Evolutionary conservation across 1,140 invertebrate species (phyloP), one percentile per base, ranked within the genome.

Genomic region (Andricus grossulariae): DNA sequence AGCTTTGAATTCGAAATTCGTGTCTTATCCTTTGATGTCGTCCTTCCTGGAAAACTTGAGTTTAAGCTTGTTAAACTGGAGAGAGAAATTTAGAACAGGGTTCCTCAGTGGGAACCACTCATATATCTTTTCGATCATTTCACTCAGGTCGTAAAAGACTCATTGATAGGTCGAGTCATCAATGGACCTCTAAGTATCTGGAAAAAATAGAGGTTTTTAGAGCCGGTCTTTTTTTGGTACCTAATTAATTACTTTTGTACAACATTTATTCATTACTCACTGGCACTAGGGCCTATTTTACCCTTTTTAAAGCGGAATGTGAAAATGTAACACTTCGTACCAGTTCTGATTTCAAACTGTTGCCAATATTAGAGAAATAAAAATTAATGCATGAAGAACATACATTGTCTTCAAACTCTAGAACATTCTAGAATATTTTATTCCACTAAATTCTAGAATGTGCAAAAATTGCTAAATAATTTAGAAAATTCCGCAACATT

Each of bases 61-160:
- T 39, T 66, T 39, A 66, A 66, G 60, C 60, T 66, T 66, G 60
- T 66, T 66, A 66, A 66, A 66, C 39, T 39, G 25, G 60, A 66
- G 25, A 21, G 60, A 66, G 60, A 66, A 25, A 60, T 60, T 60
- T 32, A 60, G 16, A 11, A 16, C 21, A 25, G 25, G 25, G 13
- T 66, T 66, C 57, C 39, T 66, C 25, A n/a, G 60, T 10, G 60
- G 25, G 25, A 66, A 66, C 60, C n/a, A 66, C 25, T 66, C 60
- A 66, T 66, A 66, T 66, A 66, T 66, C 39, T 66, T 66, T 32
- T 66, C 60, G 60, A 32, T 32, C 32, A 32, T 66, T 66, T 66
- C 39, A 25, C 39, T 39, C 60, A 15, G 25, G 60, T 66, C 25
- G 39, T 39, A 39, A 39, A 66, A 66, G 25, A 66, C 25, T 39